Conservation (phyloP, 1,140 invertebrate species). For the Drosophila equinoxialis region DNA sequence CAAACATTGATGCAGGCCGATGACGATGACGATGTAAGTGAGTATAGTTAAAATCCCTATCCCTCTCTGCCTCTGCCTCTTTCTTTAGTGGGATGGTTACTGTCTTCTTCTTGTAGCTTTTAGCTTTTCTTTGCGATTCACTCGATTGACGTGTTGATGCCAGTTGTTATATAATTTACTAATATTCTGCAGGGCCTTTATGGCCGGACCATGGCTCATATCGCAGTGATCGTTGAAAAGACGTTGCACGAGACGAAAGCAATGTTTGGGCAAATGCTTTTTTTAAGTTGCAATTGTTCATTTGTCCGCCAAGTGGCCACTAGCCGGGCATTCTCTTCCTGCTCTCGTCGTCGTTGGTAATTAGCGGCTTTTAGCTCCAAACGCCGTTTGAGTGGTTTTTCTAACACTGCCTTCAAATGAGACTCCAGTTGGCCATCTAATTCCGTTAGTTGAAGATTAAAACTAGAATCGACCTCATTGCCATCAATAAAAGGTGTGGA, state of each 20-base stretch:
- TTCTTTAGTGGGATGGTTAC: neutral
- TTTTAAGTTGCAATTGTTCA: neutral
- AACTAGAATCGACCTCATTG: neutral
- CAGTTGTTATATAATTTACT: conserved; percentile 12
- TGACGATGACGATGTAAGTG: neutral
- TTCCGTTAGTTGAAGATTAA: neutral
- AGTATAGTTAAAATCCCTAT: neutral
- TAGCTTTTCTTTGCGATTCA: neutral
- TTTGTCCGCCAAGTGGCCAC: neutral
- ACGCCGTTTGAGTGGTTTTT: neutral
- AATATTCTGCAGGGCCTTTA: conserved; percentile 18
- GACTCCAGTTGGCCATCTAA: neutral
- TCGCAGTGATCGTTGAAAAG: conserved; percentile 23
- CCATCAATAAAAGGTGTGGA: neutral
- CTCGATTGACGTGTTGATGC: neutral
- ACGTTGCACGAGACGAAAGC: conserved; percentile 1
- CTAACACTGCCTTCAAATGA: neutral
- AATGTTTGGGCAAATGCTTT: conserved; percentile 7
- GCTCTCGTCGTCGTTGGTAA: neutral
- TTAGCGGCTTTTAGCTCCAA: neutral
- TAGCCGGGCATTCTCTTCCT: neutral
- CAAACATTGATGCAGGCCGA: neutral
- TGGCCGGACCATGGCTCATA: neutral
- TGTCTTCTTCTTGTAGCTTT: neutral
- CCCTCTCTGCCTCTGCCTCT: neutral